Percentiles rank a stretch among this genome's conserved stretches.
These are phyloP conservation scores for Reinhardtius hippoglossoides DNA, from an alignment of 2,113 vertebrate genomes.

Conservation along the genomic window DNA sequence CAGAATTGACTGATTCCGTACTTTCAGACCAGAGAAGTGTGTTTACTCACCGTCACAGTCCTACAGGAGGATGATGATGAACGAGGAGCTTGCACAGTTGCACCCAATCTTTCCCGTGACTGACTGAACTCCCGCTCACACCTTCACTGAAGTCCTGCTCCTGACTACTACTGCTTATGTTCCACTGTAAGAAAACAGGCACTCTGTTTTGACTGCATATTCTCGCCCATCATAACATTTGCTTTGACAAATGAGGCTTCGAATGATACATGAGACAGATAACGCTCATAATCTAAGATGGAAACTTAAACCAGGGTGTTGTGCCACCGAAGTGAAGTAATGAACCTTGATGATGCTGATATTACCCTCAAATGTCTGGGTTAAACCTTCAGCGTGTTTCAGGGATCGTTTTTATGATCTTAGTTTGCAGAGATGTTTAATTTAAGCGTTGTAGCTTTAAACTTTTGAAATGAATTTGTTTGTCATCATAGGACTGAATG, in stretches of 20 bases:
- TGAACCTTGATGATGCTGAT: slow-evolving; percentile 9
- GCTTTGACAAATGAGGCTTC: slow-evolving; percentile 48
- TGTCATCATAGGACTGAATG: neutral
- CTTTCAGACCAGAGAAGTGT: too few relatives aligned
- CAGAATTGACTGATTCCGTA: too few relatives aligned
- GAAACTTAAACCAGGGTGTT: slow-evolving; percentile 19
- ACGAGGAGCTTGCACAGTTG: too few relatives aligned
- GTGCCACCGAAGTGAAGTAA: slow-evolving; percentile 11
- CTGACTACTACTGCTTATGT: neutral
- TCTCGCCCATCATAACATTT: slow-evolving; percentile 58
- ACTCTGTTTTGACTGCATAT: slow-evolving; percentile 51
- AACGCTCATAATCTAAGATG: slow-evolving; percentile 11
- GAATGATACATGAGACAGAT: slow-evolving; percentile 14
- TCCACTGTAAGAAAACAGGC: slow-evolving; percentile 46
- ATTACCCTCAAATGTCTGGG: neutral
- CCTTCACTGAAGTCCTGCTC: neutral
- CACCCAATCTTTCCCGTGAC: neutral
- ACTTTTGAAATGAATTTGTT: neutral
- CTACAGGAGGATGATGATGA: too few relatives aligned
- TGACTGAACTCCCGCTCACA: slow-evolving; percentile 24
- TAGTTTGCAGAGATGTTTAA: too few relatives aligned
- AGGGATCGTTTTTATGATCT: too few relatives aligned
- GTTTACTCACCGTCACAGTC: too few relatives aligned
- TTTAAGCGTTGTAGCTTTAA: neutral
- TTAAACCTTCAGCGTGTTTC: too few relatives aligned